Evolutionary conservation across 2,113 vertebrate genomes (phyloP).

Genomic region (Aegotheles bennettii): DNA sequence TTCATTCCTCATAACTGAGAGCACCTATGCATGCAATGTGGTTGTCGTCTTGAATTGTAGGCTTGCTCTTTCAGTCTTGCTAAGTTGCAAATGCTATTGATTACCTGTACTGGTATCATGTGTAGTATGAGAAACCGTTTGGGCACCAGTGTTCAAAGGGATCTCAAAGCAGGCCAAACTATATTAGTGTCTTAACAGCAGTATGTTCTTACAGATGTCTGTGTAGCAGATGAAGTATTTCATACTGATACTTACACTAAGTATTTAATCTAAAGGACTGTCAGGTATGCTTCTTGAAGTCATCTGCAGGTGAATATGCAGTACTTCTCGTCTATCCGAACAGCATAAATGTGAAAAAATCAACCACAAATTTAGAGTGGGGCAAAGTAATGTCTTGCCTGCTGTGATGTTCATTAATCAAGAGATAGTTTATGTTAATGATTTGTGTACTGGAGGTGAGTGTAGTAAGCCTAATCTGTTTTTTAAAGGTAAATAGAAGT

Average conservation of each 20-base stretch:
- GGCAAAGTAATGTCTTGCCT: not conserved
- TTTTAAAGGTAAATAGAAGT: not conserved
- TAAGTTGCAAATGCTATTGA: not conserved
- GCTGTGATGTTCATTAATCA: slow-evolving; percentile 4
- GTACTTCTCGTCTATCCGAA: fast-evolving
- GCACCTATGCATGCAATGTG: not conserved
- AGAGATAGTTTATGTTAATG: not conserved
- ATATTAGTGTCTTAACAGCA: not conserved
- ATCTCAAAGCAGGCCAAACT: not conserved
- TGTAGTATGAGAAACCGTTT: not conserved
- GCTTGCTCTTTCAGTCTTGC: not conserved
- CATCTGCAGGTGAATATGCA: not conserved
- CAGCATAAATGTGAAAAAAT: not conserved
- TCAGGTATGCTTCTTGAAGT: not conserved
- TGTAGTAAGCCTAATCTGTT: not conserved
- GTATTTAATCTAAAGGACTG: not conserved
- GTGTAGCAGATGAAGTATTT: not conserved
- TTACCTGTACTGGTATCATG: not conserved
- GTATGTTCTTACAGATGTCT: not conserved
- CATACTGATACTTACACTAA: not conserved
- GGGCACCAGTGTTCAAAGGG: not conserved
- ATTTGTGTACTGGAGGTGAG: not conserved
- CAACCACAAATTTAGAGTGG: not conserved
- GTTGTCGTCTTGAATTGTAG: not conserved
- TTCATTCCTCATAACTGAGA: not conserved